phyloP scores from a whole-genome alignment of 2,113 vertebrate genomes.

The Daphoenositta chrysoptera region DNA sequence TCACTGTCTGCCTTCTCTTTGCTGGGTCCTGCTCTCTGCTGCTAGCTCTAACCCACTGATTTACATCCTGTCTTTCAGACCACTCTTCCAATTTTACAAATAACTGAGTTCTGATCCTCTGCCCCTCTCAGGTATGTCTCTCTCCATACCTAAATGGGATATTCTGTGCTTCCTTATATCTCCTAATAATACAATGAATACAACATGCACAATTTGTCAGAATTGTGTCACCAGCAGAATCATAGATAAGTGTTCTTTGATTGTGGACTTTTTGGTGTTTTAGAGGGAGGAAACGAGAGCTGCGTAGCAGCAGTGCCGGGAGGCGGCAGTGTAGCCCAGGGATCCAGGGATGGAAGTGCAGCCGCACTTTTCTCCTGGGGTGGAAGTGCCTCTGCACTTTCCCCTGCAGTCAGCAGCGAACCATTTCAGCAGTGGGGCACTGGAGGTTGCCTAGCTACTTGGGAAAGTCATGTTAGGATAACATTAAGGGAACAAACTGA shows the following conservation, averaged over 20 bases:
- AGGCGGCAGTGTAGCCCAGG: background rate
- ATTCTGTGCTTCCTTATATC: background rate
- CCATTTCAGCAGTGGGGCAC: background rate
- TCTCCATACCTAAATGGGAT: background rate
- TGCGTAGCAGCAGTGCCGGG: background rate
- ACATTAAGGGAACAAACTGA: background rate
- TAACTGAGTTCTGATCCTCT: background rate
- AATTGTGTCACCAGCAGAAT: background rate
- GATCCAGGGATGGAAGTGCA: background rate
- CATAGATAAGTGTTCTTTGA: rapidly evolving
- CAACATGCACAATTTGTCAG: background rate
- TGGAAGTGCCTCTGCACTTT: too few relatives aligned
- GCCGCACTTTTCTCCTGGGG: rapidly evolving
- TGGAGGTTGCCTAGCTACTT: background rate
- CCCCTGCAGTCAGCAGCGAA: rapidly evolving
- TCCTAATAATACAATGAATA: background rate
- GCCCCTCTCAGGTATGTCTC: background rate
- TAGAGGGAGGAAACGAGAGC: rapidly evolving
- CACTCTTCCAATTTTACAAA: background rate
- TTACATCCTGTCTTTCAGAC: background rate
- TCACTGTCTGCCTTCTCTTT: background rate
- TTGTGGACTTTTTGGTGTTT: background rate
- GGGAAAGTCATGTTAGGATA: background rate
- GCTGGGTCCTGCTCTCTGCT: background rate
- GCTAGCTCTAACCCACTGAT: background rate